Base-by-base conservation (phyloP, 2,797 vertebrate species). In the Cephalopachus bancanus region DNA sequence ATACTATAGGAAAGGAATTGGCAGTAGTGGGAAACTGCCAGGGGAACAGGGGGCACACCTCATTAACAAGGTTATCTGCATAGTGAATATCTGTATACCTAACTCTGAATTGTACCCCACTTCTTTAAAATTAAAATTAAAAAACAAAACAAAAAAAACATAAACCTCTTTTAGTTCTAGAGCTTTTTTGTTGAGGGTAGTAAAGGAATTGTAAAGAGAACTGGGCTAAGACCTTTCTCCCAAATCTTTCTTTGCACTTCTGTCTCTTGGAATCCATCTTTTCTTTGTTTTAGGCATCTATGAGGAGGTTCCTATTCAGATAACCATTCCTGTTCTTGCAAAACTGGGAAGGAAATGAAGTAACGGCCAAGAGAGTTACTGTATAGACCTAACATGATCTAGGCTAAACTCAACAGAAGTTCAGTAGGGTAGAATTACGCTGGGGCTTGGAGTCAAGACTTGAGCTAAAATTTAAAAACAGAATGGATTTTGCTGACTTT, bases 391-490 rank as follows among this genome's bases (percentile, higher is more conserved):
- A 11, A 88, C 33, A 16, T 55, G n/a, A 37, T 44, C 15, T 55
- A 14, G 2, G 28, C 14, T 69, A 83, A 86, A 44, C 14, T 44
- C 11, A 17, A 67, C 20, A 44, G n/a, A 71, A 69, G 7, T 76
- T 71, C 65, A 81, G 59, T 69, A 80, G 51, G 10, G 15, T 60
- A 26, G 75, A 75, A 55, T 83, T 71, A 79, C 20, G 67, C 17
- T 95, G 80, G 14, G 30, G 9, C 33, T 64, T 67, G 33, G 3
- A 59, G 26, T 7, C 53, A 91, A 89, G 16, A 57, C 19, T 67
- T 72, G 30, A 75, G 28, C 64, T 86, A 78, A 88, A 89, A 78
- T 76, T 85, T 81, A 95, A 83, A 7, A 79, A 83, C n/a, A 74
- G 49, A 83, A 49, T 53, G 57, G 8, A 49, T 85, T 71, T 60